These are phyloP conservation scores for Scolopax bukidnonensis DNA, from an alignment of 2,797 vertebrate species.

Conservation along the genomic window DNA sequence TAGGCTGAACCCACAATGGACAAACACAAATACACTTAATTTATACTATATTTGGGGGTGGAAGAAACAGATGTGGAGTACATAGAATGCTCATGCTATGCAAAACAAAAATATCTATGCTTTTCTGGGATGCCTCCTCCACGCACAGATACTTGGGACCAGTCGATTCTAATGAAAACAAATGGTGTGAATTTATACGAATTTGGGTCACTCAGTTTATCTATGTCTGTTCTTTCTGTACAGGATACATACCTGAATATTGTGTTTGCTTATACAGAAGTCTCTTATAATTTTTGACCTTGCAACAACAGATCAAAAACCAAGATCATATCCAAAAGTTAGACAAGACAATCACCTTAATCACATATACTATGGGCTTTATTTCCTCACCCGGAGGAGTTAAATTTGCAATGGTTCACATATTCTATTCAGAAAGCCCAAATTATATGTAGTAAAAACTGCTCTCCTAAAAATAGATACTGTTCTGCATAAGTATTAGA, in stretches of 20 bases:
- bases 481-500: slow-evolving; percentile 48
- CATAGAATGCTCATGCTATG: not conserved
- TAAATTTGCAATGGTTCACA: slow-evolving; percentile 1
- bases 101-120: not conserved
- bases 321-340: not conserved
- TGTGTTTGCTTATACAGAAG: not conserved
- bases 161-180: not conserved
- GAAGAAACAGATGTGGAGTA: not conserved
- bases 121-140: not conserved
- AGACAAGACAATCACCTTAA: not conserved
- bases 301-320: not conserved
- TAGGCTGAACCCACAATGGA: not conserved
- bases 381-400: not conserved
- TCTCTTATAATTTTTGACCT: not conserved
- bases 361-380: not conserved
- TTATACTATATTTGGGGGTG: not conserved
- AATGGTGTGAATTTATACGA: not conserved
- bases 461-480: slow-evolving; percentile 60
- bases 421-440: slow-evolving; percentile 23
- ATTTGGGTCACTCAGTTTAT: not conserved
- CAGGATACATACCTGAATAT: not conserved
- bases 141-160: not conserved
- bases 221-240: not conserved
- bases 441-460: slow-evolving; percentile 43
- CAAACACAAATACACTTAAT: not conserved